phyloP scores from a whole-genome alignment of 2,113 vertebrate species.

The Campylomormyrus numenius region DNA sequence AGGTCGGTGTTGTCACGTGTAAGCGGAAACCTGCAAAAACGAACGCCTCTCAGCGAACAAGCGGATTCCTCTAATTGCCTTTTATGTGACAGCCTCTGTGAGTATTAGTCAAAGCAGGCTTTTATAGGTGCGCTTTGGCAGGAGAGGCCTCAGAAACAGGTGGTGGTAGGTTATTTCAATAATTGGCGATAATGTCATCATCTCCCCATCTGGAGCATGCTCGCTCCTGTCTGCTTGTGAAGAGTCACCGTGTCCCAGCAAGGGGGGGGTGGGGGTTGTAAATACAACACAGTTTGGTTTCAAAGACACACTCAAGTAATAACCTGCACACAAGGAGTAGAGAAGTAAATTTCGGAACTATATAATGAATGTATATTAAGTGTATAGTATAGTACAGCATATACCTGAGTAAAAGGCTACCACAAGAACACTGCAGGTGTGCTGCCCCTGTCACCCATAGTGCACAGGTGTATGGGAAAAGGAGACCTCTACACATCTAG shows the following conservation, averaged over 20 bases:
- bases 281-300: conserved; percentile 63
- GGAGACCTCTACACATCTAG: background rate
- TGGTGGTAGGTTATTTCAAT: conserved; percentile 92
- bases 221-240: conserved; percentile 67
- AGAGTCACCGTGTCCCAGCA: conserved; percentile 69
- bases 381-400: background rate
- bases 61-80: conserved; percentile 35
- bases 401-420: background rate
- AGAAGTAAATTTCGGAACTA: background rate
- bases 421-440: background rate
- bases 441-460: background rate
- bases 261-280: conserved; percentile 41
- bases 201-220: conserved; percentile 78
- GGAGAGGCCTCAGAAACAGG: conserved; percentile 73
- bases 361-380: background rate
- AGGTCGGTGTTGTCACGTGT: background rate
- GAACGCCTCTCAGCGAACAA: background rate
- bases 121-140: conserved; percentile 84
- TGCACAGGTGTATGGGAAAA: background rate
- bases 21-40: background rate
- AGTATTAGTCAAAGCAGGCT: conserved; percentile 77
- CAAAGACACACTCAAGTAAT: conserved; percentile 44
- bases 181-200: conserved; percentile 86
- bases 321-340: background rate
- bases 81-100: conserved; percentile 75